These are phyloP conservation scores for Drosophila bocqueti DNA, from an alignment of 1,140 invertebrate species.

Conservation along the genomic window DNA sequence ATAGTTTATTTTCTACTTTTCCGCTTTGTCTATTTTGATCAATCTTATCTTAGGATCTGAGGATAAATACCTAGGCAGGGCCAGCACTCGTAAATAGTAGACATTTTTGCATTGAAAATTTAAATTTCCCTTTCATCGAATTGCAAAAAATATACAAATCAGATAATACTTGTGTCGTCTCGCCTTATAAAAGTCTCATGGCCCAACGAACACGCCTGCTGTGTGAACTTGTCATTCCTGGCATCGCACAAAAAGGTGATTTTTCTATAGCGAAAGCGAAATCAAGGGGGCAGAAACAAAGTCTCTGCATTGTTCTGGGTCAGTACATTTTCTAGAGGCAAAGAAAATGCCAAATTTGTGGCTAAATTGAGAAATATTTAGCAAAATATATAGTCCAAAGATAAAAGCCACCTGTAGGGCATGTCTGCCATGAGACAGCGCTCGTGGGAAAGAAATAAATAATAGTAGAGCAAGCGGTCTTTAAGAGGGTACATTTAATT, in stretches of 20 bases:
- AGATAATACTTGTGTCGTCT: constrained; percentile 8
- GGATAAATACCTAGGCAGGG: constrained; percentile 16
- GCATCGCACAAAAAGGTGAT: constrained; percentile 31
- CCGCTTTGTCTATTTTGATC: constrained; percentile 14
- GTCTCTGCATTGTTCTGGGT: constrained; percentile 29
- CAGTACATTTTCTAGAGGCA: constrained; percentile 15
- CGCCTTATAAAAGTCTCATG: constrained; percentile 49
- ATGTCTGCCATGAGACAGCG: constrained; percentile 13
- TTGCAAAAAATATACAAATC: constrained; percentile 25
- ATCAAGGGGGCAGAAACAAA: constrained; percentile 14
- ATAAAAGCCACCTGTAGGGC: constrained; percentile 18
- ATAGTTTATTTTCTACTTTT: constrained; percentile 4
- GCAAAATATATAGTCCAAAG: constrained; percentile 1
- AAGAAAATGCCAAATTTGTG: constrained; percentile 14
- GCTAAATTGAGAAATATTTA: constrained; percentile 35
- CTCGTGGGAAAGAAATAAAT: constrained; percentile 15
- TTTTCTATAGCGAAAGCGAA: constrained; percentile 39
- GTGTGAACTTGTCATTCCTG: constrained; percentile 59
- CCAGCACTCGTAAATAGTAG: background rate
- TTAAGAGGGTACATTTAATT: background rate
- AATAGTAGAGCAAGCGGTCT: background rate
- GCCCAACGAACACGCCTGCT: constrained; percentile 27
- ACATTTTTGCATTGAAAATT: constrained; percentile 23
- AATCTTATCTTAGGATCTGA: background rate
- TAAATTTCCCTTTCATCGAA: constrained; percentile 66